Conservation (phyloP, 35 echinoderm and acorn worm species). For the Holothuria glaberrima region DNA sequence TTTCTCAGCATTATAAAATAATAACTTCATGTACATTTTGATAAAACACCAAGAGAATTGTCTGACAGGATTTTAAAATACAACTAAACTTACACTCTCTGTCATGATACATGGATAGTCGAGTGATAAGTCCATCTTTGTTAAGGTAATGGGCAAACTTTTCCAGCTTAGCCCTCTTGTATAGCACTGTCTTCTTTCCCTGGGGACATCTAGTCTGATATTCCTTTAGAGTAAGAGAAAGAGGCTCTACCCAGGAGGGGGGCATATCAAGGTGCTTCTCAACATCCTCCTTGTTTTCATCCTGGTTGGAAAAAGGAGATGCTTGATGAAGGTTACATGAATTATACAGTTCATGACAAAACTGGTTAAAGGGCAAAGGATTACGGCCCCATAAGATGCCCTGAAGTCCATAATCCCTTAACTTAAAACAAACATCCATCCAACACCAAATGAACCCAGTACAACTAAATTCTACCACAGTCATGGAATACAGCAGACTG, state of each 20-base stretch:
- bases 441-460: no score
- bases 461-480: no score
- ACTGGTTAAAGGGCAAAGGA: no score
- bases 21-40: no score
- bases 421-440: no score
- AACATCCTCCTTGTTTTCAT: slow-evolving; percentile 95
- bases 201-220: slow-evolving; percentile 95
- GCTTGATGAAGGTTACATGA: neutral
- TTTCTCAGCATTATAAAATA: no score
- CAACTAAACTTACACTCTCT: slow-evolving; percentile 79
- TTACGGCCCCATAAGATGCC: no score
- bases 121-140: slow-evolving; percentile 92
- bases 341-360: no score
- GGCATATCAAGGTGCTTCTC: slow-evolving; percentile 97
- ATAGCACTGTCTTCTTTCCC: slow-evolving; percentile 87
- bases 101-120: slow-evolving; percentile 85
- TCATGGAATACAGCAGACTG: no score
- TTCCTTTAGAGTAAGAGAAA: slow-evolving; percentile 74
- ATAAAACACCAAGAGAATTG: no score
- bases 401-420: no score
- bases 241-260: slow-evolving; percentile 81
- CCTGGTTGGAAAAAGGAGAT: slow-evolving; percentile 45
- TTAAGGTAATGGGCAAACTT: slow-evolving; percentile 97
- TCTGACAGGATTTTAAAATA: no score
- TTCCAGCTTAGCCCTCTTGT: slow-evolving; percentile 94